A percentile compares a stretch with the other conserved stretches of the same genome.
Conservation (phyloP, 2,888 invertebrate species). For the Brenthis daphne region DNA sequence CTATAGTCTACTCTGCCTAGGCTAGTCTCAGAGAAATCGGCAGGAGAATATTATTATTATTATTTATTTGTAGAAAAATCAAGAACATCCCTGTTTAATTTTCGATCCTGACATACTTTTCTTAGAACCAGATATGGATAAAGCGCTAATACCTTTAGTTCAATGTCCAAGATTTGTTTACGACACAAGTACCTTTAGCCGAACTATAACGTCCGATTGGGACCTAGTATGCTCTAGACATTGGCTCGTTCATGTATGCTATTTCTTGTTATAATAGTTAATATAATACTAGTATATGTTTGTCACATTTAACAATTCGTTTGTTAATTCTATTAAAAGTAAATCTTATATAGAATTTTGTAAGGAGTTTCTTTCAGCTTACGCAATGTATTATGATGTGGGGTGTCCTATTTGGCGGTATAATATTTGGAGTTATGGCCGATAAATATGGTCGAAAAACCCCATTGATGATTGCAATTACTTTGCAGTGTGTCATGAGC, state of each 20-base stretch:
- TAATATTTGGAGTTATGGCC: constrained; percentile 82
- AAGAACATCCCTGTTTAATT: constrained; percentile 69
- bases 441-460: constrained; percentile 84
- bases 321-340: too few species aligned
- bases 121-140: constrained; percentile 52
- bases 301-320: too few species aligned
- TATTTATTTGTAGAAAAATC: constrained; percentile 53
- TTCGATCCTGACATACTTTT: constrained; percentile 67
- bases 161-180: constrained; percentile 73
- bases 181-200: constrained; percentile 79
- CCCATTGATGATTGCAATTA: constrained; percentile 80
- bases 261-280: neutral
- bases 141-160: constrained; percentile 59
- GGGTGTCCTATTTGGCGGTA: constrained; percentile 83
- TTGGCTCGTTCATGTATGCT: constrained; percentile 76
- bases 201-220: constrained; percentile 86
- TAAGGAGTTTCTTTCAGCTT: constrained; percentile 55
- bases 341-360: too few species aligned
- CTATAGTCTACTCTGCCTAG: too few species aligned
- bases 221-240: constrained; percentile 83
- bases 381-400: constrained; percentile 84
- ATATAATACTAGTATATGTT: neutral
- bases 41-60: neutral
- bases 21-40: too few species aligned
- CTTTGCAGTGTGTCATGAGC: constrained; percentile 79